phyloP scores from a whole-genome alignment of 2,888 invertebrate genomes.

The Aradus depressus region DNA sequence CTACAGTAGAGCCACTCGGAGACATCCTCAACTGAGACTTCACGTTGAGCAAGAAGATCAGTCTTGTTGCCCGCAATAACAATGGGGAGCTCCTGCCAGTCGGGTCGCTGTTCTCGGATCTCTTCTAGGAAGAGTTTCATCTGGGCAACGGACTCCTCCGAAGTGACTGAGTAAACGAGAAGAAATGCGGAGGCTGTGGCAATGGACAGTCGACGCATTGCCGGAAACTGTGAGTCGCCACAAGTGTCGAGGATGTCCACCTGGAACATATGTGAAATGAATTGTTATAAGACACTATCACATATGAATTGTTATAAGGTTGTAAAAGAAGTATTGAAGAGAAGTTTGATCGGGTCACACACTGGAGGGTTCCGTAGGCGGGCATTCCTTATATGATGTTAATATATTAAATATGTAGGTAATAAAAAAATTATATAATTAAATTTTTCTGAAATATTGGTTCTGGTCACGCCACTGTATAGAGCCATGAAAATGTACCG shows the following conservation, averaged over 20 bases:
- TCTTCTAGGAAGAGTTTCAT: conserved; percentile 69
- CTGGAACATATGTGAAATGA: too few species aligned
- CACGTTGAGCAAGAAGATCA: conserved; percentile 58
- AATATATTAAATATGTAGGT: too few species aligned
- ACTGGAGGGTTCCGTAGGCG: too few species aligned
- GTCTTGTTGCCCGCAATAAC: conserved; percentile 79
- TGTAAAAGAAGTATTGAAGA: too few species aligned
- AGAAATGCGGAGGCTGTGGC: conserved; percentile 81
- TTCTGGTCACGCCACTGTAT: too few species aligned
- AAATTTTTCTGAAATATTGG: too few species aligned
- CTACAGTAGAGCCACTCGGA: conserved; percentile 71
- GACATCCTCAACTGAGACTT: conserved; percentile 65
- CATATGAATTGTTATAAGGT: too few species aligned
- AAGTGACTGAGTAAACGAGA: conserved; percentile 70
- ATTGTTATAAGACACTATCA: too few species aligned
- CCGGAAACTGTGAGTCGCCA: conserved; percentile 80
- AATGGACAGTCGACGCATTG: conserved; percentile 77
- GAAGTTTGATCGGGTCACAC: too few species aligned
- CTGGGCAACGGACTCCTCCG: conserved; percentile 57
- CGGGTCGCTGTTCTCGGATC: conserved; percentile 66
- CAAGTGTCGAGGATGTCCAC: conserved; percentile 72
- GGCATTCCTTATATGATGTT: too few species aligned
- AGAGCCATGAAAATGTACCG: too few species aligned
- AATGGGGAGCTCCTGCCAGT: conserved; percentile 70
- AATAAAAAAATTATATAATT: too few species aligned